Percentiles rank a stretch among this genome's conserved stretches.
These are phyloP conservation scores for Microtus ochrogaster DNA, from an alignment of 2,113 vertebrate species.

Conservation along the genomic window DNA sequence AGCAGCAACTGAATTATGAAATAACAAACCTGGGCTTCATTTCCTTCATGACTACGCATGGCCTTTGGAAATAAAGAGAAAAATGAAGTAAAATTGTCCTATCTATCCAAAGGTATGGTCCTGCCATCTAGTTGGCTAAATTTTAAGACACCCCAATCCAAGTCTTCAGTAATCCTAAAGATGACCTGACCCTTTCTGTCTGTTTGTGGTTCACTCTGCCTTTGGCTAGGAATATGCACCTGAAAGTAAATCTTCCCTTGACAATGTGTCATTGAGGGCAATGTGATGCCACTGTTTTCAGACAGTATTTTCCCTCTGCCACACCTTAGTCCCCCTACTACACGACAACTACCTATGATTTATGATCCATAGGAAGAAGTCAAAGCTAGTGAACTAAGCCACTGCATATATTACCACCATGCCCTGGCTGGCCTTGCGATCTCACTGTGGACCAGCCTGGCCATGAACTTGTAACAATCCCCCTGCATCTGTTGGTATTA, in stretches of 20 bases:
- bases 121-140: not conserved
- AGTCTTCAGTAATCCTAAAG: not conserved
- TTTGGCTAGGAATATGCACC: not conserved
- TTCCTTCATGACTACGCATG: slow-evolving; percentile 99
- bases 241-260: not conserved
- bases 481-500: not conserved
- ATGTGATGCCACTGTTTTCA: not conserved
- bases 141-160: not conserved
- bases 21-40: slow-evolving; percentile 99
- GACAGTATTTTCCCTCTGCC: not conserved
- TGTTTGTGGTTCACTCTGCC: not conserved
- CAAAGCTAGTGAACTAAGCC: slow-evolving; percentile 5
- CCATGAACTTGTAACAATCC: not conserved
- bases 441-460: not conserved
- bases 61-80: slow-evolving; percentile 87
- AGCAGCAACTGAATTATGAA: slow-evolving; percentile 99
- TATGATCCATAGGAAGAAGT: not conserved
- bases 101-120: not conserved
- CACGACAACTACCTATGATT: not conserved
- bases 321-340: not conserved
- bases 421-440: not conserved
- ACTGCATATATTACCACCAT: not conserved
- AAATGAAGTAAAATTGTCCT: not conserved
- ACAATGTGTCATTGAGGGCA: not conserved
- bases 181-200: not conserved